These are phyloP conservation scores for Cinclus mexicanus DNA, from an alignment of 2,113 vertebrate species.

Conservation along the genomic window DNA sequence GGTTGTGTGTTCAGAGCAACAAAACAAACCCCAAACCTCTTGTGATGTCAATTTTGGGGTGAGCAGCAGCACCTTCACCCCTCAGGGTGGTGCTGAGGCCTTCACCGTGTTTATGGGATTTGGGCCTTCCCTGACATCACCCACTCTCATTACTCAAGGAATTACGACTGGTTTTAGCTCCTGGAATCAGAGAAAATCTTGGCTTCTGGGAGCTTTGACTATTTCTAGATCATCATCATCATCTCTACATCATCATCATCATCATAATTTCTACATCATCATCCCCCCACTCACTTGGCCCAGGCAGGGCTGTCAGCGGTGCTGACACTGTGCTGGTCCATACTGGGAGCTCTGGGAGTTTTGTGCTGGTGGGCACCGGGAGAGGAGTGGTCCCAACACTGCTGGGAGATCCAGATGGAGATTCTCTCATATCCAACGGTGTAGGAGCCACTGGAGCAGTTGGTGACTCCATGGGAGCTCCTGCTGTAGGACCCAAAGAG, in stretches of 20 bases:
- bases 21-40: neutral
- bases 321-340: rapidly evolving
- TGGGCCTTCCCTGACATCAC: neutral
- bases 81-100: neutral
- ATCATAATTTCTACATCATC: too few relatives aligned
- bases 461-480: neutral
- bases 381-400: neutral
- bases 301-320: neutral
- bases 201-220: neutral
- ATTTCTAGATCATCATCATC: neutral
- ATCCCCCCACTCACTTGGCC: conserved; percentile 33
- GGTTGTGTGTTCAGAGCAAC: neutral
- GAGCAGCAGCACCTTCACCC: neutral
- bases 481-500: neutral
- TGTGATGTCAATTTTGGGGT: rapidly evolving
- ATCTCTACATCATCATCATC: neutral
- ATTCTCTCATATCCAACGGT: rapidly evolving
- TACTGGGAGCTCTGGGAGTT: neutral
- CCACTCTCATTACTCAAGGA: neutral
- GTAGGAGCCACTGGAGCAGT: rapidly evolving
- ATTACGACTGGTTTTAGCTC: neutral
- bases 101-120: neutral
- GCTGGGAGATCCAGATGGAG: rapidly evolving
- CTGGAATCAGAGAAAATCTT: neutral
- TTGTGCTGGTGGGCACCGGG: neutral